Evolutionary conservation across 1,140 invertebrate genomes (phyloP).

Genomic region (Drosophila paulistorum): DNA sequence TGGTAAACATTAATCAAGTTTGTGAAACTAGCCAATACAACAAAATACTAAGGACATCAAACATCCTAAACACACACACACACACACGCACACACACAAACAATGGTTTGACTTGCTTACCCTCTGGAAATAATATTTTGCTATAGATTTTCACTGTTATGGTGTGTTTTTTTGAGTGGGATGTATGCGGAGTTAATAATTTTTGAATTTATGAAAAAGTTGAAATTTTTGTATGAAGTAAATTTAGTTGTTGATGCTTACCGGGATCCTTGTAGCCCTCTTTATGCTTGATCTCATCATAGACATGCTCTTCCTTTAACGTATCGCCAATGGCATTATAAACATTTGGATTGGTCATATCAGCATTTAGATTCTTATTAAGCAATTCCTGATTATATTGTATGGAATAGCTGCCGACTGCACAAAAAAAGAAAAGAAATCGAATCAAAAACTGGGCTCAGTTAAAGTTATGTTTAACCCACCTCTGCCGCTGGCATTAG

Average conservation of each 20-base stretch:
- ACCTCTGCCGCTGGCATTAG: slow-evolving; percentile 78
- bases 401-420: slow-evolving; percentile 83
- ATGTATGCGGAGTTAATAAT: background rate
- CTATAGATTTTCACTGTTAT: slow-evolving; percentile 79
- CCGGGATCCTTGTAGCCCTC: slow-evolving; percentile 85
- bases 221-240: background rate
- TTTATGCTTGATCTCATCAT: slow-evolving; percentile 96
- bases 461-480: background rate
- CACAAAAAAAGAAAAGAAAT: slow-evolving; percentile 19
- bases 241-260: slow-evolving; percentile 71
- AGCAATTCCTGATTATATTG: slow-evolving; percentile 85
- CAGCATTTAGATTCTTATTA: slow-evolving; percentile 92
- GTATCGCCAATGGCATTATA: slow-evolving; percentile 91
- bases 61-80: slow-evolving; percentile 17
- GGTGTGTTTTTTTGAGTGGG: background rate
- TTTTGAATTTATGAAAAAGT: slow-evolving; percentile 42
- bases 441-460: background rate
- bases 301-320: slow-evolving; percentile 91
- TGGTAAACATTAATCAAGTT: slow-evolving; percentile 36
- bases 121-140: slow-evolving; percentile 77
- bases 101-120: slow-evolving; percentile 52
- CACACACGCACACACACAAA: slow-evolving; percentile 19
- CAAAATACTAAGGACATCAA: slow-evolving; percentile 29
- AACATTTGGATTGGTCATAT: slow-evolving; percentile 92
- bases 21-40: slow-evolving; percentile 20